Conservation (phyloP, 2,113 vertebrate genomes). For the Acrocephalus kingi region DNA sequence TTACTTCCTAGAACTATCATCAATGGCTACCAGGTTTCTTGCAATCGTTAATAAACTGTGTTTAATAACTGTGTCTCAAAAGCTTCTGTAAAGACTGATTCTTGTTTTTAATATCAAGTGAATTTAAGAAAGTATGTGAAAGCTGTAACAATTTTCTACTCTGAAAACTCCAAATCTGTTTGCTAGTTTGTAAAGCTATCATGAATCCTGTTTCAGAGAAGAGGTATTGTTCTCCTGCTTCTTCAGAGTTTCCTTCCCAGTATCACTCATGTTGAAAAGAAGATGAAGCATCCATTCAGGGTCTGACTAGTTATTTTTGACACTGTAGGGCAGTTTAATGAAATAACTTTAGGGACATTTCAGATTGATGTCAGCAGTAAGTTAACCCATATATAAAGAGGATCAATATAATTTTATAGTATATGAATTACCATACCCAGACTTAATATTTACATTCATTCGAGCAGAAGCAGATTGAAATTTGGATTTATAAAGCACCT, state of each 20-base stretch:
- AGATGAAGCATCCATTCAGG: background rate
- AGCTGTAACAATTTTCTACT: background rate
- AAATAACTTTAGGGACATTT: background rate
- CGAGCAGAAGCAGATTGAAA: background rate
- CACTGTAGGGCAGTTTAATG: background rate
- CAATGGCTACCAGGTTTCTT: background rate
- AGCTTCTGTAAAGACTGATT: background rate
- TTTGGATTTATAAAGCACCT: background rate
- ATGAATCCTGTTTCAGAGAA: background rate
- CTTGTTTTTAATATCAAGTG: background rate
- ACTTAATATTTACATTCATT: background rate
- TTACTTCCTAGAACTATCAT: background rate
- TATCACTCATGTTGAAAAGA: background rate
- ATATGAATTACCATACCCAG: background rate
- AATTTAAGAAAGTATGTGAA: background rate
- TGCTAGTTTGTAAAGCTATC: background rate
- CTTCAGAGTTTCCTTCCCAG: background rate
- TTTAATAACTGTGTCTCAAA: background rate
- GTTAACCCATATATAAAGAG: background rate
- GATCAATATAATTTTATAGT: background rate
- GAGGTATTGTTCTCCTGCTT: background rate
- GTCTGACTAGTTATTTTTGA: background rate
- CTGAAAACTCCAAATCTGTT: background rate
- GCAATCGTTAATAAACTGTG: background rate
- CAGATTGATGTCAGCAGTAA: background rate